Conservation (phyloP, 2,888 invertebrate genomes). For the Apantesis nais region DNA sequence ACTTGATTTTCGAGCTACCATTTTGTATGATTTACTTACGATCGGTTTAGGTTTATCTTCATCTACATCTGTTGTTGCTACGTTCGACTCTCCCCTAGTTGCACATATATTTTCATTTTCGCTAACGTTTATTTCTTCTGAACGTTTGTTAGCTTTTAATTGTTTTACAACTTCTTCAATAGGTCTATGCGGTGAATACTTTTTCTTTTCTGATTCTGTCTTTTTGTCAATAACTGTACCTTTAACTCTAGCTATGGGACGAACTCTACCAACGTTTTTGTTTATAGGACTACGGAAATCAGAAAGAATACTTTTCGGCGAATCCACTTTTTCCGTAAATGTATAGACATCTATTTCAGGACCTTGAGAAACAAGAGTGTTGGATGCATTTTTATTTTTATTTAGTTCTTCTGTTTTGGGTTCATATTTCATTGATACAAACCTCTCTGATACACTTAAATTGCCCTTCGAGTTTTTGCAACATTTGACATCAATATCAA, state of each 20-base stretch:
- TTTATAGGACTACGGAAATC: constrained; percentile 75
- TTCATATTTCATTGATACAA: constrained; percentile 75
- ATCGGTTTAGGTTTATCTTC: constrained; percentile 75
- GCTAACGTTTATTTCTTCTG: constrained; percentile 66
- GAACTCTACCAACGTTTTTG: constrained; percentile 77
- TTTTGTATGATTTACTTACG: constrained; percentile 81
- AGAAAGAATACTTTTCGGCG: constrained; percentile 78
- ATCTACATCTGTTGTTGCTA: constrained; percentile 54
- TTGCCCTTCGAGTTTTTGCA: constrained; percentile 80
- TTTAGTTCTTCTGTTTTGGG: constrained; percentile 66
- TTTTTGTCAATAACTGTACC: constrained; percentile 81
- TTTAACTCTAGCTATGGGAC: constrained; percentile 82
- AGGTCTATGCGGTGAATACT: constrained; percentile 78
- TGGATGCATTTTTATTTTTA: constrained; percentile 68
- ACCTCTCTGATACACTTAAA: constrained; percentile 76
- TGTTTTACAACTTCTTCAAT: constrained; percentile 82
- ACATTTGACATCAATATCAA: constrained; percentile 80
- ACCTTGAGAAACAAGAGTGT: constrained; percentile 73
- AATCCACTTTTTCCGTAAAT: constrained; percentile 81
- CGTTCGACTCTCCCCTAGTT: constrained; percentile 50
- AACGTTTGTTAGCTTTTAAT: constrained; percentile 74
- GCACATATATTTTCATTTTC: constrained; percentile 46
- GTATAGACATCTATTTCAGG: constrained; percentile 81
- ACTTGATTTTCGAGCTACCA: constrained; percentile 82
- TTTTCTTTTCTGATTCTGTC: constrained; percentile 76